These are phyloP conservation scores for Dendrolimus houi DNA, from an alignment of 2,888 invertebrate genomes.

Conservation along the genomic window DNA sequence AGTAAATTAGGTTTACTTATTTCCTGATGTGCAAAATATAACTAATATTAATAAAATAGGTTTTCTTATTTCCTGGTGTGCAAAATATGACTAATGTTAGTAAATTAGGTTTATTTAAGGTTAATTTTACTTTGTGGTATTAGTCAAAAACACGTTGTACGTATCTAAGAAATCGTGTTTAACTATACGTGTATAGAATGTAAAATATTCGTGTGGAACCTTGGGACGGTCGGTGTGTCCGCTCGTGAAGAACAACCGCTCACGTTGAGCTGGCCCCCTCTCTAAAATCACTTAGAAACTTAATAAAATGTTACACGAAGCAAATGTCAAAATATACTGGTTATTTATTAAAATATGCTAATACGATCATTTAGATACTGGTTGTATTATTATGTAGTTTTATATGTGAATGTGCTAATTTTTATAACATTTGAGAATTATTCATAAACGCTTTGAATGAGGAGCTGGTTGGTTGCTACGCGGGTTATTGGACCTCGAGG, in stretches of 20 bases:
- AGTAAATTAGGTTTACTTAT: too few species aligned
- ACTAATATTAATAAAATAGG: too few species aligned
- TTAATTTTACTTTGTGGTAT: too few species aligned
- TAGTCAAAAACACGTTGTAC: too few species aligned
- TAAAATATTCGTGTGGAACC: neutral
- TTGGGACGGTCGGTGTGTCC: neutral
- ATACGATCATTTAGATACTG: constrained; percentile 30
- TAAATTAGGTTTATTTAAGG: too few species aligned
- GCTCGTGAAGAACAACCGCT: neutral
- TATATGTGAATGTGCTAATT: neutral
- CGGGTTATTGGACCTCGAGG: too few species aligned
- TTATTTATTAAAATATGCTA: constrained; percentile 38
- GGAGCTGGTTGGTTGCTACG: too few species aligned
- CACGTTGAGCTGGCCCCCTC: neutral
- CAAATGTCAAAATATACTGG: constrained; percentile 32
- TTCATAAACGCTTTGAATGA: too few species aligned
- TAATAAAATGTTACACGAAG: constrained; percentile 7
- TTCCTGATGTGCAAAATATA: too few species aligned
- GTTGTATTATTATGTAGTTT: constrained; percentile 4
- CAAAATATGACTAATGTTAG: too few species aligned
- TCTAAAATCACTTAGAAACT: neutral
- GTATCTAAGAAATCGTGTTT: neutral
- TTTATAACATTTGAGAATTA: neutral
- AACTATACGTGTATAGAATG: neutral
- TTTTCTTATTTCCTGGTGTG: too few species aligned